Evolutionary conservation across 2,797 vertebrate species (phyloP).

Genomic region (Hapalemur alaotrensis): DNA sequence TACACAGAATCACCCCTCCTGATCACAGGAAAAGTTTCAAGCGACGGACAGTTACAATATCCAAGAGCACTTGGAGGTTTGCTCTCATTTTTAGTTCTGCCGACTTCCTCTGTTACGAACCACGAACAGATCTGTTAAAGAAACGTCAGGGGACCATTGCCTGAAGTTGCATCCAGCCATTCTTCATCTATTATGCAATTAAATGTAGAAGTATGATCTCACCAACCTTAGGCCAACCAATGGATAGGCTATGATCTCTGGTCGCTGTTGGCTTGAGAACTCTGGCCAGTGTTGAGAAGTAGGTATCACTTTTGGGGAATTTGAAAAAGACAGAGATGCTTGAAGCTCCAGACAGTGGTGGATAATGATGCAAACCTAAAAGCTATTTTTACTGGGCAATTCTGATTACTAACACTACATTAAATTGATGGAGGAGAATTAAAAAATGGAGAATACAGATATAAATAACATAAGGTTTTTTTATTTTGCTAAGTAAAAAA

Average conservation of each 20-base stretch:
- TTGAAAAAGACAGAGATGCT: background rate
- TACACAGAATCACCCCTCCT: background rate
- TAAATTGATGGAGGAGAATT: background rate
- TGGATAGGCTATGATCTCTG: background rate
- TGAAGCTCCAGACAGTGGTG: background rate
- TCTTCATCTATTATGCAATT: background rate
- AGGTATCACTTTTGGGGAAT: background rate
- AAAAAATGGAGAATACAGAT: background rate
- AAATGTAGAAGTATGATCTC: background rate
- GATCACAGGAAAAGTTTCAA: constrained; percentile 19
- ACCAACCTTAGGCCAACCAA: background rate
- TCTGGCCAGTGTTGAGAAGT: background rate
- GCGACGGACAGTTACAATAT: background rate
- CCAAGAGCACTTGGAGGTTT: background rate
- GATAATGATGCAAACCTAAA: background rate
- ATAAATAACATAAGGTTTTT: background rate
- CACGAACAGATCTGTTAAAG: background rate
- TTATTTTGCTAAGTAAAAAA: constrained; percentile 25
- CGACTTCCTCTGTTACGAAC: constrained; percentile 46
- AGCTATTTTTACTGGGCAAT: background rate
- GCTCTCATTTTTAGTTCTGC: background rate
- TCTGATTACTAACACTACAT: background rate
- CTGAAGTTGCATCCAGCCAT: constrained; percentile 11
- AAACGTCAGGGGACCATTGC: background rate
- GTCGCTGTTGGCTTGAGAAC: background rate